These are phyloP conservation scores for Brachylomia viminalis DNA, from an alignment of 2,888 invertebrate genomes.

Conservation along the genomic window DNA sequence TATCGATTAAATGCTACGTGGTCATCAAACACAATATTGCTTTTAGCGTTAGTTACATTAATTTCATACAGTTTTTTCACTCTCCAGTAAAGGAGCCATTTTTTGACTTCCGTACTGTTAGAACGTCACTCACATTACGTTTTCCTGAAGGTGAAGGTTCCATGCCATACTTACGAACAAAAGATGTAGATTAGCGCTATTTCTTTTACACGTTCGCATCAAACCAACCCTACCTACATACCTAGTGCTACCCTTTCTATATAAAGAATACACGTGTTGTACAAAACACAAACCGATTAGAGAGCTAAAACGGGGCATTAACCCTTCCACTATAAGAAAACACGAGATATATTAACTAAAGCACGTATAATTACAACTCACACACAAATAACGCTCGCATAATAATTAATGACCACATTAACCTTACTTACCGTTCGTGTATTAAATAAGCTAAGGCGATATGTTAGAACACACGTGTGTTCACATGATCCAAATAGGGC, in stretches of 20 bases:
- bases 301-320: slow-evolving; percentile 26
- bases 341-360: slow-evolving; percentile 28
- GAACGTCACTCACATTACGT: too few relatives aligned
- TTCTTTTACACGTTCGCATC: too few relatives aligned
- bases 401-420: slow-evolving; percentile 48
- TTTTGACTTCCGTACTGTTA: too few relatives aligned
- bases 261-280: neutral
- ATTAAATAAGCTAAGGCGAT: slow-evolving; percentile 36
- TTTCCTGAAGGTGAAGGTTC: neutral
- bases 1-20: too few relatives aligned
- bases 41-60: too few relatives aligned
- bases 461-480: slow-evolving; percentile 65
- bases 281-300: slow-evolving; percentile 7
- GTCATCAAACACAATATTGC: too few relatives aligned
- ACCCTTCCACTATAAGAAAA: slow-evolving; percentile 23
- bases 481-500: slow-evolving; percentile 64
- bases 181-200: too few relatives aligned
- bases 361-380: slow-evolving; percentile 23
- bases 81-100: too few relatives aligned
- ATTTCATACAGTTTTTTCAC: too few relatives aligned
- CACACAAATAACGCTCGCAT: slow-evolving; percentile 38
- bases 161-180: neutral
- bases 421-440: slow-evolving; percentile 35
- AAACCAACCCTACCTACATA: too few relatives aligned
- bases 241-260: too few relatives aligned